Evolutionary conservation across 2,888 invertebrate genomes (phyloP), one percentile per base, ranked within the genome.

Genomic region (Gymnoscelis rufifasciata): DNA sequence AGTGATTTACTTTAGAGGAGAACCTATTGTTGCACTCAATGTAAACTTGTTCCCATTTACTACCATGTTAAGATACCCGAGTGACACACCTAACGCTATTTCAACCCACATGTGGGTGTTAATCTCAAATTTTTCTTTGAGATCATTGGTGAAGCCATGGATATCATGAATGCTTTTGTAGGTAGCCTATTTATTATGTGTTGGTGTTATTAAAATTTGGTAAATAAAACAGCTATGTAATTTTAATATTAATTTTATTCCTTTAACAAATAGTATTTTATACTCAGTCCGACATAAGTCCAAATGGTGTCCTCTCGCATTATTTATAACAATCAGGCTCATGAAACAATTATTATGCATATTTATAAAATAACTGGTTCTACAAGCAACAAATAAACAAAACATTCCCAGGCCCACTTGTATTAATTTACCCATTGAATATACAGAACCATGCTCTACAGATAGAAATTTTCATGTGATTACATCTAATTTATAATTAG

Each of bases 201-300:
- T 38, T 41, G 33, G 19, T 7, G 26, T 15, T 14, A 30, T 38
- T 39, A 39, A 30, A 41, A 29, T 30, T 30, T 30, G 13, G 33
- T 44, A 30, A 50, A 58, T 50, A 45, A 43, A 54, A 52, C 44
- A 47, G 15, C 27, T 30, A 51, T 45, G 28, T 41, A 38, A 47
- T 59, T 66, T 64, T 71, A n/a, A 67, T 63, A 66, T 69, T 68
- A 58, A 70, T 78, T 68, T 78, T 79, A 79, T 80, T 83, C 63
- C 75, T 74, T 81, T 78, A 83, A 79, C 80, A 81, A 79, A 72
- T 78, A 80, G 72, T 82, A 79, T 77, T 78, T 77, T 78, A 82
- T 80, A 81, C 78, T 87, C 86, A 86, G 87, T 87, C 84, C 75
- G 77, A 82, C 78, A 74, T 63, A 65, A 65, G 68, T 71, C 67